Conservation (phyloP, 1,140 invertebrate genomes). For the Apis dorsata region DNA sequence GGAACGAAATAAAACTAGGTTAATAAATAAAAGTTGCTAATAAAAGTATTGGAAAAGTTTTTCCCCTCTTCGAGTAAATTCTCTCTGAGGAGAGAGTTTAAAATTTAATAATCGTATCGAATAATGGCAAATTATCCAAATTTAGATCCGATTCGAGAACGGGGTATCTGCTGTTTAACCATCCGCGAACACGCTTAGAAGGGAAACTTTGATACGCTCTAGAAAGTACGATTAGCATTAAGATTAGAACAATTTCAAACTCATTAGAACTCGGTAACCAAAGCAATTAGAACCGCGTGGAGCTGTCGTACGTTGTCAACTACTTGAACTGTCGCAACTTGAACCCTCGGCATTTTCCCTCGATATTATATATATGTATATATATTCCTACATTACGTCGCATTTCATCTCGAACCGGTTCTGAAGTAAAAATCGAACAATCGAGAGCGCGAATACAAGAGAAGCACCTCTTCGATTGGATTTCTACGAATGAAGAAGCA, state of each 20-base stretch:
- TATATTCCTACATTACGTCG: neutral
- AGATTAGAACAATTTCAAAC: constrained; percentile 28
- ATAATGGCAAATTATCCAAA: neutral
- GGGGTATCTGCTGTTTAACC: neutral
- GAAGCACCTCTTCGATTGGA: too few relatives aligned
- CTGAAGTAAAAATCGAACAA: too few relatives aligned
- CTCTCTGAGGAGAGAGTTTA: too few relatives aligned
- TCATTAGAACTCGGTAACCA: constrained; percentile 18
- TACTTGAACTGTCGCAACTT: neutral
- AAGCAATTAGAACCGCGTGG: constrained; percentile 5
- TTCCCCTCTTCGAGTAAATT: neutral
- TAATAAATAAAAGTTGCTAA: too few relatives aligned
- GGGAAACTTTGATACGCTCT: neutral
- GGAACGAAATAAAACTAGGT: too few relatives aligned
- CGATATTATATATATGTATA: neutral
- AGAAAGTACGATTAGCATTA: constrained; percentile 31
- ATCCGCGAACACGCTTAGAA: neutral
- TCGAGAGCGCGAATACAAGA: too few relatives aligned
- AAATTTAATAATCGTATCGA: neutral
- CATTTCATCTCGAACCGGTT: neutral
- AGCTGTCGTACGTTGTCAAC: constrained; percentile 7
- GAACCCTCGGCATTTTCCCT: neutral
- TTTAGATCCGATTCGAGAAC: neutral
- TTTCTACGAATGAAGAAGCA: too few relatives aligned
- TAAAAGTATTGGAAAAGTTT: too few relatives aligned